Evolutionary conservation across 1,140 invertebrate genomes (phyloP).

Genomic region (Magallana angulata): DNA sequence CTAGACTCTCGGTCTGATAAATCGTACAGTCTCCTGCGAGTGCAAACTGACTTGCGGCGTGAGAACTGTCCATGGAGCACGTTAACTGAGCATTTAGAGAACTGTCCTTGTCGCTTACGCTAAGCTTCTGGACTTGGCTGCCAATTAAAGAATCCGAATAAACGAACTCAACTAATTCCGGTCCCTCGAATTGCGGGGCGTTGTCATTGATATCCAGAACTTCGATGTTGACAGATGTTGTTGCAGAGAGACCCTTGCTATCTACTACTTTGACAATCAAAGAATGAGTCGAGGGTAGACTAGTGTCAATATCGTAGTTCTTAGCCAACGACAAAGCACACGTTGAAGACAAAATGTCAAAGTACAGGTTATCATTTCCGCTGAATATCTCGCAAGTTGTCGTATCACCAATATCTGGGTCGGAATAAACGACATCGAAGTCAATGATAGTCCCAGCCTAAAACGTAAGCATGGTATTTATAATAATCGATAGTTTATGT

Average conservation of each 20-base stretch:
- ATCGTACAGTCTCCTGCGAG: background rate
- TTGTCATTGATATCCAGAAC: conserved; percentile 21
- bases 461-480: background rate
- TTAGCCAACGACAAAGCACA: background rate
- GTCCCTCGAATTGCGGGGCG: background rate
- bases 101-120: background rate
- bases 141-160: background rate
- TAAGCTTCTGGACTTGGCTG: background rate
- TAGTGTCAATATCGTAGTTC: background rate
- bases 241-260: conserved; percentile 11
- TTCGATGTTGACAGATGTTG: background rate
- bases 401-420: conserved; percentile 12
- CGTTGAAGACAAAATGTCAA: background rate
- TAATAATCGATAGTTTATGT: too few relatives aligned
- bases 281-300: background rate
- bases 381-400: background rate
- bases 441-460: background rate
- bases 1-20: background rate
- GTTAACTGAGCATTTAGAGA: background rate
- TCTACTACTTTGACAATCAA: background rate
- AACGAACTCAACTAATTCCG: background rate
- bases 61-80: background rate
- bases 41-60: background rate
- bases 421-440: background rate
- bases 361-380: background rate